A percentile compares a stretch with the other conserved stretches of the same genome.
Conservation (phyloP, 2,888 invertebrate genomes). For the Ormyrus rosae region DNA sequence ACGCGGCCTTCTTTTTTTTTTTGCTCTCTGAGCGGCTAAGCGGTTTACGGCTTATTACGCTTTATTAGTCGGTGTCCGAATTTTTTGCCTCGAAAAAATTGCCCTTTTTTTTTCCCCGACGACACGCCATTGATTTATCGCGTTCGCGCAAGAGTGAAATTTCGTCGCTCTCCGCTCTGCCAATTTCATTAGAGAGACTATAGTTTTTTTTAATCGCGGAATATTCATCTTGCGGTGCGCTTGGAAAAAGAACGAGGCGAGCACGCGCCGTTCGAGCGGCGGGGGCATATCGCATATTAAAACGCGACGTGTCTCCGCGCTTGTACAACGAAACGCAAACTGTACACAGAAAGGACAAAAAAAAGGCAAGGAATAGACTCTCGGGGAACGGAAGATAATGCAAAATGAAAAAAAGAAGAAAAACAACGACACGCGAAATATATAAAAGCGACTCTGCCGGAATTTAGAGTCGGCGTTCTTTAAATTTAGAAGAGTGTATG, state of each 20-base stretch:
- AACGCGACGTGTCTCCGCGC: background rate
- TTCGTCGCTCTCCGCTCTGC: background rate
- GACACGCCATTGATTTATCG: too few relatives aligned
- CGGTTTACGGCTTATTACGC: too few relatives aligned
- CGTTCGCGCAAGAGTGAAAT: too few relatives aligned
- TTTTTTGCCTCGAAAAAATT: too few relatives aligned
- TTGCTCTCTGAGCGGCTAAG: too few relatives aligned
- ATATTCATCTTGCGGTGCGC: constrained; percentile 7
- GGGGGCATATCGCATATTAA: constrained; percentile 31
- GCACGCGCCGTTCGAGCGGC: background rate
- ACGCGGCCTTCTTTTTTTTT: background rate
- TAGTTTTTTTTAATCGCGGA: constrained; percentile 38
- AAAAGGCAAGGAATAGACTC: background rate
- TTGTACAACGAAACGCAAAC: background rate
- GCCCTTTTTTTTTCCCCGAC: too few relatives aligned
- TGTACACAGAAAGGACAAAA: background rate
- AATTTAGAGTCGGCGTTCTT: constrained; percentile 13
- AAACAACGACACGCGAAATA: background rate
- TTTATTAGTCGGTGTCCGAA: too few relatives aligned
- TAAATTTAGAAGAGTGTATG: background rate
- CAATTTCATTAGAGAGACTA: constrained; percentile 26
- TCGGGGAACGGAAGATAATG: background rate
- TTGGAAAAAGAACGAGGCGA: background rate
- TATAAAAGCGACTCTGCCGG: background rate
- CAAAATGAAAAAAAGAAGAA: background rate